Conservation (phyloP, 2,888 invertebrate species). For the Bimastos eiseni region DNA sequence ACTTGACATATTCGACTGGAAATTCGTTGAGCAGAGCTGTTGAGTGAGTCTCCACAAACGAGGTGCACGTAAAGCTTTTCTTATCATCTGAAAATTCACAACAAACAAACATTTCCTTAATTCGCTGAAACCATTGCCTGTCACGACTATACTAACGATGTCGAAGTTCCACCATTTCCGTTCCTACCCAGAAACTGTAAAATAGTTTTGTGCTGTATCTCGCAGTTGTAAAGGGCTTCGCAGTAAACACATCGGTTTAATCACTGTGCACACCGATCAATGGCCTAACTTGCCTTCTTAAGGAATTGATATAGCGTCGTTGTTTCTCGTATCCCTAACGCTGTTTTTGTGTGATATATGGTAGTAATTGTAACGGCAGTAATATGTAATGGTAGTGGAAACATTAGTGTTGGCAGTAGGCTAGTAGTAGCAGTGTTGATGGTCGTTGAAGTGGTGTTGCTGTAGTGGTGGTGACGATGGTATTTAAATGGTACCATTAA, state of each 20-base stretch:
- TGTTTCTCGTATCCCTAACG: too few species aligned
- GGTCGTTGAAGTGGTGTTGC: neutral
- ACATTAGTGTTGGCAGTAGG: too few species aligned
- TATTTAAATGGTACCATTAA: neutral
- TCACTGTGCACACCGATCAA: too few species aligned
- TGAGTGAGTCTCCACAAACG: constrained; percentile 96
- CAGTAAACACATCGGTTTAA: too few species aligned
- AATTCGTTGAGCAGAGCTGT: constrained; percentile 74
- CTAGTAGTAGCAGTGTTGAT: too few species aligned
- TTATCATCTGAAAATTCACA: constrained; percentile 69
- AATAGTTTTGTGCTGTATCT: too few species aligned
- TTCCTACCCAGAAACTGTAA: too few species aligned
- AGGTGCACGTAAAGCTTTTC: constrained; percentile 94
- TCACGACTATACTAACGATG: neutral
- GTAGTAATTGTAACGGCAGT: neutral
- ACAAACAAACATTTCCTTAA: neutral
- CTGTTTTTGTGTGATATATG: neutral
- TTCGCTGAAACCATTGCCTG: neutral
- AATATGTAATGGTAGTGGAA: too few species aligned
- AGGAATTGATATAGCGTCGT: too few species aligned
- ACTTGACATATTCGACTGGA: constrained; percentile 63
- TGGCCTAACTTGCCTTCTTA: too few species aligned
- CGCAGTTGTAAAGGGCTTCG: too few species aligned
- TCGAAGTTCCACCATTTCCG: neutral
- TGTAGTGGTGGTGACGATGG: neutral